Base-by-base conservation (phyloP, 1,140 invertebrate species). In the Drosophila cardini region DNA sequence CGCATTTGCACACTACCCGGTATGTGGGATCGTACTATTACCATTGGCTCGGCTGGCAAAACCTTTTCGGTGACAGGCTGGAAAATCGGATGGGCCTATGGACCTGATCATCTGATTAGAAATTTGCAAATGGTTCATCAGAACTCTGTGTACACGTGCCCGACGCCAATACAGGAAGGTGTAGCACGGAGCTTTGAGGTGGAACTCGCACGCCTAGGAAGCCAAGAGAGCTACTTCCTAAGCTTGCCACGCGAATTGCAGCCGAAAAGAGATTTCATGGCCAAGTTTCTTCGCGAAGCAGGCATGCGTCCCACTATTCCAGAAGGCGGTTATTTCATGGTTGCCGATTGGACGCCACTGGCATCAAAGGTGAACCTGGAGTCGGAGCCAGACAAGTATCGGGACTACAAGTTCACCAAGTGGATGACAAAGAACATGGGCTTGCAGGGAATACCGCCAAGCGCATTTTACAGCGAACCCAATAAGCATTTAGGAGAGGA, bases 21-120 rank as follows among this genome's bases (percentile, higher is more conserved):
- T 4, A 99, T 99, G 99, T 99, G 97, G 96, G 98, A 99, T 67
- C 94, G 98, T 58, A 99, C 99, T 0, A 96, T 99, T 16, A 99
- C 99, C 0, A 96, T 99, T 83, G 98, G 99, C 0, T 99, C 98
- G 50, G 98, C 98, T 0, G 99, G 99, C 0, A 99, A 99, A 94
- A 98, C 98, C 0, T 99, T 99, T 93, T 98, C 97, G 77, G 97
- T 98, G 4, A 99, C 99, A 4, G 99, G 99, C 2, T 98, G 98
- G 98, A 99, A 98, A 94, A 94, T 95, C 6, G 98, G 98, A n/a
- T 99, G 99, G 98, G 97, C 96, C 1, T 97, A 99, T 92, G 97
- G 97, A 2, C 97, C 98, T 1, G 94, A 94, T 5, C 93, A 95
- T 78, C 93, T 99, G 2, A 95, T 99, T 67, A 92, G 93, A 26